A percentile compares a stretch with the other conserved stretches of the same genome.
Evolutionary conservation across 2,113 vertebrate species (phyloP).

Genomic region (Hypocryptadius cinnamomeus): DNA sequence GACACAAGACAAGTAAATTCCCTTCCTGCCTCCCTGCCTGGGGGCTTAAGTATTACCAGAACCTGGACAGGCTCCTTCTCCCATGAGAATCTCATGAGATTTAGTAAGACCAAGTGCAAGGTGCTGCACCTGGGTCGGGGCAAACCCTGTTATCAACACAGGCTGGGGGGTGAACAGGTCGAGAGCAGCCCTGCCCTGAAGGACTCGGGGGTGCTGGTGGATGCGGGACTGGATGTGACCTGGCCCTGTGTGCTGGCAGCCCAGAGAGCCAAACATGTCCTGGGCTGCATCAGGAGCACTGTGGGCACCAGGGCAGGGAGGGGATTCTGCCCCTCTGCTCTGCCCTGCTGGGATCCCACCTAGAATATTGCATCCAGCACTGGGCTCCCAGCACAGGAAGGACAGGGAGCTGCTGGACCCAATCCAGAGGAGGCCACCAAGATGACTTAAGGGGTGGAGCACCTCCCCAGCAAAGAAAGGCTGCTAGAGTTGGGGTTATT

Average conservation of each 20-base stretch:
- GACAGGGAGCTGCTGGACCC: neutral
- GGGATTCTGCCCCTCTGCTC: neutral
- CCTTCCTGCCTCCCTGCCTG: neutral
- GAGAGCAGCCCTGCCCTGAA: neutral
- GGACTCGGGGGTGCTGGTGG: neutral
- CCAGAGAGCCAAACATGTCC: rapidly evolving
- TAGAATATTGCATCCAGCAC: neutral
- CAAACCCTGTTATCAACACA: neutral
- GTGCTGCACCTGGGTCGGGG: neutral
- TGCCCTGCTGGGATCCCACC: neutral
- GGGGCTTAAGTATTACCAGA: neutral
- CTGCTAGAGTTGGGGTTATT: neutral
- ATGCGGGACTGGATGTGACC: rapidly evolving
- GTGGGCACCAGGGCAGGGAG: neutral
- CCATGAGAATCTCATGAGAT: neutral
- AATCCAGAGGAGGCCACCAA: neutral
- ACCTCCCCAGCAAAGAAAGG: neutral
- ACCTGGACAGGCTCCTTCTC: neutral
- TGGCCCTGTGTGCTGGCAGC: neutral
- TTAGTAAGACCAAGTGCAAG: neutral
- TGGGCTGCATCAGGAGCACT: neutral
- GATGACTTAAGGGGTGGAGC: rapidly evolving
- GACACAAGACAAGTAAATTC: neutral
- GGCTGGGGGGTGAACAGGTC: neutral
- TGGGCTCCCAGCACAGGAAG: neutral